phyloP scores from a whole-genome alignment of 2,888 invertebrate genomes.

The Tenthredo notha region DNA sequence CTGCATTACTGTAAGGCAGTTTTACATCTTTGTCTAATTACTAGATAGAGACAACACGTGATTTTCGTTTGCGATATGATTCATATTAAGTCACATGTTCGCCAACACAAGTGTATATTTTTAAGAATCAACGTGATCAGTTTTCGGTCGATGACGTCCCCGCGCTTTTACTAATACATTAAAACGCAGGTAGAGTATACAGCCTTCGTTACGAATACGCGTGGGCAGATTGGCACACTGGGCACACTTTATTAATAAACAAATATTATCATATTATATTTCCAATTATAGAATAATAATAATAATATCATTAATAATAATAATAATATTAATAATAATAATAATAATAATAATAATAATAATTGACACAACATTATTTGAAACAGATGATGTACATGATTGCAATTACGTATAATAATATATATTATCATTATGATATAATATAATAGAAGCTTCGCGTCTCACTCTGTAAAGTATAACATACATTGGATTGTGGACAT shows the following conservation, averaged over 20 bases:
- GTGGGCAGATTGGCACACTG: constrained; percentile 24
- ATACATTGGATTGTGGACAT: no score
- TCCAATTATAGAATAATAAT: neutral
- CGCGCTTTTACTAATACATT: neutral
- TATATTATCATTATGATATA: neutral
- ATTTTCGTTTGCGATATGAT: neutral
- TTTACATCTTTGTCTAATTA: neutral
- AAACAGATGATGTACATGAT: neutral
- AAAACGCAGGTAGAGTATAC: neutral
- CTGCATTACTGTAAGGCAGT: neutral
- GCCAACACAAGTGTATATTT: neutral
- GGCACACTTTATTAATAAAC: constrained; percentile 14
- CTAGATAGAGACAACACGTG: constrained; percentile 26
- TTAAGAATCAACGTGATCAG: constrained; percentile 18
- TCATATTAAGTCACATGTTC: constrained; percentile 32
- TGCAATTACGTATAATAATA: neutral
- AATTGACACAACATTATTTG: neutral
- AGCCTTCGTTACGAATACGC: neutral
- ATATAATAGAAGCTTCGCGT: neutral
- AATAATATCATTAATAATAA: no score
- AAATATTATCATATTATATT: constrained; percentile 19
- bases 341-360: neutral
- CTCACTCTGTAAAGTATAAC: no score
- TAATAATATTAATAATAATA: no score
- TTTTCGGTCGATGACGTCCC: constrained; percentile 44